A percentile compares a stretch with the other conserved stretches of the same genome.
Conservation (phyloP, 1,140 invertebrate genomes). For the Mylabris phalerata region DNA sequence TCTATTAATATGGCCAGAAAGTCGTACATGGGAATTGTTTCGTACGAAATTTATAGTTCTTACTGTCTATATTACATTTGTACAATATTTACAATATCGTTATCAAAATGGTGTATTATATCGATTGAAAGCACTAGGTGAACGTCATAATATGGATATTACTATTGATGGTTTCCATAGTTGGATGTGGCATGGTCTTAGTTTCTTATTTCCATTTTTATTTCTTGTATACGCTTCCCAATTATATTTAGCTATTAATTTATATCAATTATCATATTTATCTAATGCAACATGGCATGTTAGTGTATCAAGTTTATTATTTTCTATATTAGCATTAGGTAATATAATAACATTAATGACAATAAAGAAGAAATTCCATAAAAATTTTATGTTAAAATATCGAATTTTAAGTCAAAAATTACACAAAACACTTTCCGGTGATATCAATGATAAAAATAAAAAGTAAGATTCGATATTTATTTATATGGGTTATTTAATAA, state of each 20-base stretch:
- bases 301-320: constrained; percentile 68
- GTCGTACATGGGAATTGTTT: constrained; percentile 81
- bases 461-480: too few species aligned
- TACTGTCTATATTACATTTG: constrained; percentile 79
- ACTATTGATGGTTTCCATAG: constrained; percentile 98
- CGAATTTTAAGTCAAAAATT: constrained; percentile 12
- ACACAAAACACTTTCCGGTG: too few species aligned
- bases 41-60: constrained; percentile 87
- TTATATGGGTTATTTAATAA: too few species aligned
- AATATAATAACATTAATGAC: constrained; percentile 79
- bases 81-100: constrained; percentile 83
- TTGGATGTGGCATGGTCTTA: constrained; percentile 98
- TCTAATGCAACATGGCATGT: constrained; percentile 88
- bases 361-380: constrained; percentile 82
- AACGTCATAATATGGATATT: constrained; percentile 95
- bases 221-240: constrained; percentile 91
- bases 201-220: constrained; percentile 93
- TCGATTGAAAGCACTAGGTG: constrained; percentile 86
- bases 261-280: constrained; percentile 68
- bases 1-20: constrained; percentile 93
- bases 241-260: constrained; percentile 83
- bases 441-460: too few species aligned
- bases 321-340: constrained; percentile 81
- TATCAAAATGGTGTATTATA: constrained; percentile 95
- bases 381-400: constrained; percentile 52